Percentiles rank a stretch among this genome's conserved stretches.
phyloP scores from a whole-genome alignment of 2,113 vertebrate genomes.

The Kobus ellipsiprymnus region DNA sequence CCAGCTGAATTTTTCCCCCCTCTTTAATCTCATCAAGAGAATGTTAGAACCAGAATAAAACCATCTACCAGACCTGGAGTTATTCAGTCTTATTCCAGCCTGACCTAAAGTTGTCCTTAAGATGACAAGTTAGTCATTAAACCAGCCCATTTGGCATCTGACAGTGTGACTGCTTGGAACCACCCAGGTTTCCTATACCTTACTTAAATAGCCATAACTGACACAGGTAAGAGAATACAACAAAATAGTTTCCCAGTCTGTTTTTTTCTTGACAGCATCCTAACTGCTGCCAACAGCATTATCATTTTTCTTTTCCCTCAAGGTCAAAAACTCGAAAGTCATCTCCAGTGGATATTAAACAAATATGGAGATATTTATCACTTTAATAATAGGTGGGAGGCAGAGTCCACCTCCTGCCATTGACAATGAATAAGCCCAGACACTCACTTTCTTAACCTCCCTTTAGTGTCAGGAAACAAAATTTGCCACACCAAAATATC shows the following conservation, averaged over 20 bases:
- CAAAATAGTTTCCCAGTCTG: not conserved
- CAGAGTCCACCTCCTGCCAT: not conserved
- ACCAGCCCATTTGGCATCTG: not conserved
- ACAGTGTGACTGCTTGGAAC: not conserved
- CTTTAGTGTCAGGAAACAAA: not conserved
- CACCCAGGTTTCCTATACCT: not conserved
- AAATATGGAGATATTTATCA: not conserved
- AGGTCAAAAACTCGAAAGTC: not conserved
- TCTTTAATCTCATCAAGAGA: not conserved
- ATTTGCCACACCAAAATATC: not conserved
- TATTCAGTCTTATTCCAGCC: not conserved
- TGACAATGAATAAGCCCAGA: not conserved
- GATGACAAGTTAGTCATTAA: not conserved
- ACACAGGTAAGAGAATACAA: not conserved
- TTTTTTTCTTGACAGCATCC: not conserved
- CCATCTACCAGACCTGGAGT: not conserved
- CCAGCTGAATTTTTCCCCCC: not conserved
- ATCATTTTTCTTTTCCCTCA: not conserved
- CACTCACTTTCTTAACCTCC: not conserved
- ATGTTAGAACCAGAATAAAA: not conserved
- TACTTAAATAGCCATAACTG: not conserved
- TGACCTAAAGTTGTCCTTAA: not conserved
- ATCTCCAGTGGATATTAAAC: not conserved
- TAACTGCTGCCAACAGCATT: not conserved
- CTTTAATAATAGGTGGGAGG: not conserved